phyloP scores from a whole-genome alignment of 2,797 vertebrate species.

The Intellagama lesueurii region DNA sequence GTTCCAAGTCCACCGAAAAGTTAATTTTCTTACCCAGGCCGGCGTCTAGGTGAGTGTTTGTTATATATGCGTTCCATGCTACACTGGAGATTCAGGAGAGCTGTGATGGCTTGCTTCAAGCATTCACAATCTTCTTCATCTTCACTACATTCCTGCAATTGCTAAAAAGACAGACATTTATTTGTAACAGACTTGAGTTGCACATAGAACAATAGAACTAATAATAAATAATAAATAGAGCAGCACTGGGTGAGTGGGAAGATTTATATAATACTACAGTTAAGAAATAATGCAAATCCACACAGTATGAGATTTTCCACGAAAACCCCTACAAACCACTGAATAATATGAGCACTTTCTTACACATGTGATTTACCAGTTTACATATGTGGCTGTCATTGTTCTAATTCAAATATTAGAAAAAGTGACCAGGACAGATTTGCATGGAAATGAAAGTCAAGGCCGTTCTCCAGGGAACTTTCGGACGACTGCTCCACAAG shows the following conservation, averaged over 20 bases:
- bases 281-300: background rate
- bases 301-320: background rate
- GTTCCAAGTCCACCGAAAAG: background rate
- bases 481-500: background rate
- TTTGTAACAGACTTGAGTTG: background rate
- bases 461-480: background rate
- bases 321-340: background rate
- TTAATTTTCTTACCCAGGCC: conserved; percentile 85
- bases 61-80: conserved; percentile 96
- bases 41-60: conserved; percentile 92
- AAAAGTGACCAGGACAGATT: background rate
- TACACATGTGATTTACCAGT: too few species aligned
- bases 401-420: background rate
- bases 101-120: conserved; percentile 96
- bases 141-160: conserved; percentile 94
- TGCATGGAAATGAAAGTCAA: background rate
- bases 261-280: background rate
- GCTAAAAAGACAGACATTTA: conserved; percentile 75
- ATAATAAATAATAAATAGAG: too few species aligned
- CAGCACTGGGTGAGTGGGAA: background rate
- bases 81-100: conserved; percentile 94
- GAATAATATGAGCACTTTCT: background rate
- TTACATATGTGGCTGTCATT: conserved; percentile 13
- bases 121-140: conserved; percentile 95
- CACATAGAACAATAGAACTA: too few species aligned